A percentile compares a stretch with the other conserved stretches of the same genome.
Conservation (phyloP, 2,113 vertebrate genomes). For the Spilogale gracilis region DNA sequence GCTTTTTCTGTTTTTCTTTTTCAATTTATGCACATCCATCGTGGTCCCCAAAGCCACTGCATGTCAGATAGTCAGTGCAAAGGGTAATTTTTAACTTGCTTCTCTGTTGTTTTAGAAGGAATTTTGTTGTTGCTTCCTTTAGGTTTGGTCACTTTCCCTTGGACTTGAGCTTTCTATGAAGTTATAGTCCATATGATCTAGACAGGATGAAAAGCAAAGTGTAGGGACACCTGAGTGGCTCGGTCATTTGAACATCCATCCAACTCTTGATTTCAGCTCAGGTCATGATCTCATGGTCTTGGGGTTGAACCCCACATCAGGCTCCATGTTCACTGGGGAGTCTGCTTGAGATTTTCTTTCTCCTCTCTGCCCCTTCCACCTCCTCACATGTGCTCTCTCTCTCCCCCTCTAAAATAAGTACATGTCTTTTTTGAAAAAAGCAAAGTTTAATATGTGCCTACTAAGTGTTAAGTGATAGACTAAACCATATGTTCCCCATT, state of each 20-base stretch:
- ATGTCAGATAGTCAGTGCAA: conserved; percentile 40
- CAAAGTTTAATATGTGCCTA: background rate
- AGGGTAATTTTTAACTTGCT: conserved; percentile 48
- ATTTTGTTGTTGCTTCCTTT: background rate
- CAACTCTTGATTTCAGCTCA: background rate
- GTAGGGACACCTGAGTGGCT: background rate
- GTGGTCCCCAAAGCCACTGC: conserved; percentile 38
- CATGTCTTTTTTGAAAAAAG: background rate
- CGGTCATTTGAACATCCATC: background rate
- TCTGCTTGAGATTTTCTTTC: background rate
- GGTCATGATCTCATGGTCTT: background rate
- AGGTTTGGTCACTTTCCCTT: conserved; percentile 39
- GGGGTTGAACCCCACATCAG: background rate
- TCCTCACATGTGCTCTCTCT: background rate
- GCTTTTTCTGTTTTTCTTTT: conserved; percentile 61
- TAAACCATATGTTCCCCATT: background rate
- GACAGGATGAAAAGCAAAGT: background rate
- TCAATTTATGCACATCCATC: background rate
- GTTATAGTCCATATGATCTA: background rate
- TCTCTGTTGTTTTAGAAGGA: conserved; percentile 54
- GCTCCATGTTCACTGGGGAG: background rate
- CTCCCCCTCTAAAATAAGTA: background rate
- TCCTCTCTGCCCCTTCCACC: background rate
- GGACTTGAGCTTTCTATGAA: background rate
- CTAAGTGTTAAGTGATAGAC: background rate